A percentile compares a stretch with the other conserved stretches of the same genome.
Conservation (phyloP, 1,140 invertebrate species). For the Hylaeus volcanicus region DNA sequence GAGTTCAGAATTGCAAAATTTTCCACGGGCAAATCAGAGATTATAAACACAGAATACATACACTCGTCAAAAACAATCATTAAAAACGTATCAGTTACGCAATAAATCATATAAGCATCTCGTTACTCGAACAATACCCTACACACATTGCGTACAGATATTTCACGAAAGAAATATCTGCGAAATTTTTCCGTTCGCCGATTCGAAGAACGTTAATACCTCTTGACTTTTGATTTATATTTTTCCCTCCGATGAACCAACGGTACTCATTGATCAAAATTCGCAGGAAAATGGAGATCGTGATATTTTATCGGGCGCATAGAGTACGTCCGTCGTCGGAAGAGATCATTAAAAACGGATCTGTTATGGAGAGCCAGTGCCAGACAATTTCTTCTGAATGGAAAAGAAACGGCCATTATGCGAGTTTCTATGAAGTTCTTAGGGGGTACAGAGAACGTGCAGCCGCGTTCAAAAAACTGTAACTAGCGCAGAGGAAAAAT, state of each 20-base stretch:
- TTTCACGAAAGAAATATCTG: too few species aligned
- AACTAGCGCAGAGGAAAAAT: slow-evolving; percentile 54
- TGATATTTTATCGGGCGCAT: background rate
- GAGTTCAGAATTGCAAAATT: too few species aligned
- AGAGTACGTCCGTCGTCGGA: background rate
- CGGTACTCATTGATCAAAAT: background rate
- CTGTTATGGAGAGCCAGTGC: background rate
- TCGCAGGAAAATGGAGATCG: background rate
- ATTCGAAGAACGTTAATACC: too few species aligned
- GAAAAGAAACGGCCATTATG: slow-evolving; percentile 13
- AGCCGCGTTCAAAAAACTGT: slow-evolving; percentile 58
- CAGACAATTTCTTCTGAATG: background rate
- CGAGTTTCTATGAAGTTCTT: slow-evolving; percentile 41
- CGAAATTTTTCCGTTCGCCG: too few species aligned
- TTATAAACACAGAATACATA: too few species aligned
- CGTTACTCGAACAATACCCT: too few species aligned
- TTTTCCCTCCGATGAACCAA: background rate
- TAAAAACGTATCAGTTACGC: too few species aligned
- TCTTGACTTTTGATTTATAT: background rate
- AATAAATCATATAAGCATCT: too few species aligned
- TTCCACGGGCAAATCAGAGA: too few species aligned
- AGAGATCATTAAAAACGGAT: background rate
- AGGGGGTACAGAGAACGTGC: slow-evolving; percentile 46
- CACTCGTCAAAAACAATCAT: too few species aligned
- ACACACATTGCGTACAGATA: too few species aligned